Conservation (phyloP, 2,797 vertebrate species). For the Furcifer pardalis region DNA sequence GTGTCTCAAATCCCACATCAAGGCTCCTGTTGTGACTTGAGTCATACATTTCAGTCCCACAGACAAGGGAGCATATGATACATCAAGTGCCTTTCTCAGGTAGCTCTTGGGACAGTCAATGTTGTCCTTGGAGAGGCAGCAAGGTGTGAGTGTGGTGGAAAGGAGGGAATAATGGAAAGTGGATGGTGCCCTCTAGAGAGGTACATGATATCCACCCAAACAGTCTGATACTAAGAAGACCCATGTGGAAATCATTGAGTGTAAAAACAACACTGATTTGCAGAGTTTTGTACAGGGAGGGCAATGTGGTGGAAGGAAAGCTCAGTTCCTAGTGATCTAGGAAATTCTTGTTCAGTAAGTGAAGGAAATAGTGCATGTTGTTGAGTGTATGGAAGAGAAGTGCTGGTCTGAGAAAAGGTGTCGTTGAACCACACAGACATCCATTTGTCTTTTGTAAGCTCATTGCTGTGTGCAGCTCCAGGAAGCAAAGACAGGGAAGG, state of each 20-base stretch:
- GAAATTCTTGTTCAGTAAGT: background rate
- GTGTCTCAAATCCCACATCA: background rate
- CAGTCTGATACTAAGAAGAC: background rate
- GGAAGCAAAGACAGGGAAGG: background rate
- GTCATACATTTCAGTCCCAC: slow-evolving; percentile 6
- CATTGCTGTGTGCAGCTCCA: background rate
- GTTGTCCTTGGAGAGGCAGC: background rate
- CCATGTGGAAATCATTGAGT: background rate
- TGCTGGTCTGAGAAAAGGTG: background rate
- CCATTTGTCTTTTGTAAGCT: background rate
- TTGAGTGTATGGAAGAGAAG: background rate
- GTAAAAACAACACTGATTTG: background rate
- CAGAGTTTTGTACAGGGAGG: background rate
- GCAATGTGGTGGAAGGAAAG: background rate
- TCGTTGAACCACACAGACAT: background rate
- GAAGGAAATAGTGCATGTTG: slow-evolving; percentile 7
- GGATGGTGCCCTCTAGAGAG: background rate
- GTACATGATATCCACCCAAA: background rate
- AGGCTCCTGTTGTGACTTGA: slow-evolving; percentile 12
- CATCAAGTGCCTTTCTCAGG: slow-evolving; percentile 13
- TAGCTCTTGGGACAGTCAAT: slow-evolving; percentile 4
- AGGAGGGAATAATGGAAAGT: background rate
- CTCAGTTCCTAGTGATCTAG: background rate
- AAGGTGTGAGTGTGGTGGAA: background rate
- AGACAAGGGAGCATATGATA: slow-evolving; percentile 6